Evolutionary conservation across 35 echinoderm and acorn worm species (phyloP).

Genomic region (Strongylocentrotus purpuratus): DNA sequence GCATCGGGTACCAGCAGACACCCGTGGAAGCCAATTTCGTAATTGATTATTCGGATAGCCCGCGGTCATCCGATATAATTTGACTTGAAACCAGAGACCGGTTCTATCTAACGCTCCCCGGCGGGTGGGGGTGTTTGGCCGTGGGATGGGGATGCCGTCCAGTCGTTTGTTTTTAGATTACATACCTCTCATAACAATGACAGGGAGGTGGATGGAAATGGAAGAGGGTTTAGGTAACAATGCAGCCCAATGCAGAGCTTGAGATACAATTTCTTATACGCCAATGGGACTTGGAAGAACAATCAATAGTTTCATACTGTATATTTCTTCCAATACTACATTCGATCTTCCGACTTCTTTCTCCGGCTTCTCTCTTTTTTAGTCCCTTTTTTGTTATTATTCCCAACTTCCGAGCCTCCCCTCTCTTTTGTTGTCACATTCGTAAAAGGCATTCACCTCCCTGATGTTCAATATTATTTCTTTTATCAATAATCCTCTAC

Average conservation of each 20-base stretch:
- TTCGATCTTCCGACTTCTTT: neutral
- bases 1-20: neutral
- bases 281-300: neutral
- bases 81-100: neutral
- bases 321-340: neutral
- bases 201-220: neutral
- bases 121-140: neutral
- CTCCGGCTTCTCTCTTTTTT: neutral
- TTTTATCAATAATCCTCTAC: no score
- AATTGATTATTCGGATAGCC: constrained; percentile 11
- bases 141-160: neutral
- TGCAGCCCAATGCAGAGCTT: neutral
- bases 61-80: neutral
- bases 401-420: no score
- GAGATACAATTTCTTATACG: neutral
- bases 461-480: no score
- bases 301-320: neutral
- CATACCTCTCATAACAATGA: constrained; percentile 1
- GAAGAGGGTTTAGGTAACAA: neutral
- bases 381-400: neutral
- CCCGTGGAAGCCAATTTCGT: neutral
- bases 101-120: neutral
- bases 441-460: no score
- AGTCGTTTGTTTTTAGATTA: neutral
- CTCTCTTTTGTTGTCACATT: no score